Percentiles rank a stretch among this genome's conserved stretches.
These are phyloP conservation scores for Battus philenor DNA, from an alignment of 1,140 invertebrate species.

Conservation along the genomic window DNA sequence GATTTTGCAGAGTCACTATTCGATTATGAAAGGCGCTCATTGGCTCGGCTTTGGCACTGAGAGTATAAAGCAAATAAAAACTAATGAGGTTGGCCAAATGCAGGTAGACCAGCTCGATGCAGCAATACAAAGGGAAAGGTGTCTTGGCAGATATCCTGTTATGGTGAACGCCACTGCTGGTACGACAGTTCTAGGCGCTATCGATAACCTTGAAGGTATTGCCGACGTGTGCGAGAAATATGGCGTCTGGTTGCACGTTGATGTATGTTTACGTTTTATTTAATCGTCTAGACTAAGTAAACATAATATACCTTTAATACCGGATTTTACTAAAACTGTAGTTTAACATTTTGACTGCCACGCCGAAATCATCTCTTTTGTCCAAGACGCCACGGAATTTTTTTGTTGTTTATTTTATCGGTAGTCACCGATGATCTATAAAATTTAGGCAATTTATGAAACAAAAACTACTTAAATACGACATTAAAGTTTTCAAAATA, in stretches of 20 bases:
- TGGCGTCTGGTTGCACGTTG: constrained; percentile 90
- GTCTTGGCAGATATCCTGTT: constrained; percentile 76
- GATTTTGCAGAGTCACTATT: constrained; percentile 86
- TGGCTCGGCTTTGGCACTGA: constrained; percentile 90
- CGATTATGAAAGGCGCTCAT: constrained; percentile 86
- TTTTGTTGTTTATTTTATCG: too few species aligned
- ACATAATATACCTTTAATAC: too few species aligned
- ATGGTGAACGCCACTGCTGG: constrained; percentile 86
- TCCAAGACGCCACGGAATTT: too few species aligned
- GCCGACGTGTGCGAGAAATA: constrained; percentile 81
- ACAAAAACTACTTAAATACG: too few species aligned
- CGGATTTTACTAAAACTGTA: too few species aligned
- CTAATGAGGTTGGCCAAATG: constrained; percentile 83
- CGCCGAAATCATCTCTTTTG: too few species aligned
- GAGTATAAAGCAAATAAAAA: constrained; percentile 81
- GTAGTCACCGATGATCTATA: too few species aligned
- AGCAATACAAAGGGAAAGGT: constrained; percentile 70
- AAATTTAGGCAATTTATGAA: too few species aligned
- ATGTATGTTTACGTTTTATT: constrained; percentile 83
- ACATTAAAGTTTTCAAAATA: too few species aligned
- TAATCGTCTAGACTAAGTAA: too few species aligned
- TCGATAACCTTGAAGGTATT: constrained; percentile 86
- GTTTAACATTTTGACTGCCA: too few species aligned
- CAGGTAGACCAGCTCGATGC: constrained; percentile 75
- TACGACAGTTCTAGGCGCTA: constrained; percentile 88